Base-by-base conservation (phyloP, 2,888 invertebrate species). In the Agriopis marginaria region DNA sequence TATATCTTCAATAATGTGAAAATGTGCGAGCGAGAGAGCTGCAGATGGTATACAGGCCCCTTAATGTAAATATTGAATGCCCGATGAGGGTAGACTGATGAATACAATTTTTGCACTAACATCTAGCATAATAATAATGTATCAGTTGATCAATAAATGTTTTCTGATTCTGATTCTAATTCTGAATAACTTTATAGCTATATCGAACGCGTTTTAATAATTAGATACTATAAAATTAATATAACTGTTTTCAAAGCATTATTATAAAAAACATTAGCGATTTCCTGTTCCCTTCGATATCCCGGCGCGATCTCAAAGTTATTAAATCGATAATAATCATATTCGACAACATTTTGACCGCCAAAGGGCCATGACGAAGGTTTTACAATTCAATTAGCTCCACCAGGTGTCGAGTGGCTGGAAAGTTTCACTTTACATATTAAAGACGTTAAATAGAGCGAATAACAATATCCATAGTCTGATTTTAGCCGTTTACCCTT, bases 361-460 rank as follows among this genome's bases (percentile, higher is more conserved):
- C 88, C 88, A 88, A 90, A 90, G 89, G 91, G 87, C 87, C 89
- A 88, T 86, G 88, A 86, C 87, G 87, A 89, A 89, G 89, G 92
- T 90, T 92, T 91, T 91, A 93, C 93, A 93, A 92, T 93, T 93
- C 92, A 93, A 93, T 93, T 93, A 92, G 89, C 77, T 82, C 78
- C 84, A 87, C 89, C 93, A 92, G 93, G 92, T 93, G 93, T 86
- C 83, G 88, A 85, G 86, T 83, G 80, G 78, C 82, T 85, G 85
- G 86, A 84, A 89, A 90, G 84, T 86, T 85, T 86, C 12, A 86
- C 86, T 82, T 89, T 87, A 87, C 87, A 86, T 88, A 89, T 90
- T 90, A 84, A 89, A 85, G 75, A 82, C 51, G 63, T 87, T 85
- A 86, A 86, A 85, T 86, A 81, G 77, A 83, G 75, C 77, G 76